Conservation (phyloP, 2,888 invertebrate species). For the Acanthoscelides obtectus region DNA sequence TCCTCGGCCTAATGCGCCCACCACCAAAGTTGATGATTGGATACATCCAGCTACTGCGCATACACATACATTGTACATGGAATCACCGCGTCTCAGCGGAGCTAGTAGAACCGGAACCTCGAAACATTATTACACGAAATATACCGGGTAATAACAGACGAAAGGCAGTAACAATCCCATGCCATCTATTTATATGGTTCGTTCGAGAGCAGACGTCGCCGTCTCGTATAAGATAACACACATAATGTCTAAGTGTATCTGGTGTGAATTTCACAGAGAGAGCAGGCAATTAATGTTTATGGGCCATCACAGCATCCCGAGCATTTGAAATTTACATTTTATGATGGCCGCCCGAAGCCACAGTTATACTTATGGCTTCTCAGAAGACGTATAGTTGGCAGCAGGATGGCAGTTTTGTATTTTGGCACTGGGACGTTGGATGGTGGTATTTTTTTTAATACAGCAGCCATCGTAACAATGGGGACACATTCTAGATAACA, state of each 20-base stretch:
- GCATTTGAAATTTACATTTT: background rate
- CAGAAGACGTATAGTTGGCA: background rate
- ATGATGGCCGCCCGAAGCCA: background rate
- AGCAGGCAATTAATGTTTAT: constrained; percentile 1
- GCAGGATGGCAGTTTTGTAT: background rate
- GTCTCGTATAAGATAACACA: background rate
- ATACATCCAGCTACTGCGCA: background rate
- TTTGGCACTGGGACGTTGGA: background rate
- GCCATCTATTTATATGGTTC: background rate
- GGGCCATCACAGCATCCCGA: constrained; percentile 1
- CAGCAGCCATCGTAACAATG: too few species aligned
- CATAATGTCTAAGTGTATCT: constrained; percentile 3
- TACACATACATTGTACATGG: background rate
- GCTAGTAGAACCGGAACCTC: background rate
- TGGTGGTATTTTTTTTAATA: too few species aligned
- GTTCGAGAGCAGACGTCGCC: background rate
- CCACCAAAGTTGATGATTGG: background rate
- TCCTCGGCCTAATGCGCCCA: background rate
- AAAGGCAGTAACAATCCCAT: background rate
- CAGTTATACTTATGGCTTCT: background rate
- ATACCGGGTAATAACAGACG: background rate
- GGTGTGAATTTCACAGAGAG: background rate
- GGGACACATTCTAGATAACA: too few species aligned
- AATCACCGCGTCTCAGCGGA: background rate
- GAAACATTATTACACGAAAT: background rate